Conservation (phyloP, 2,113 vertebrate genomes). For the Toxotes chatareus region DNA sequence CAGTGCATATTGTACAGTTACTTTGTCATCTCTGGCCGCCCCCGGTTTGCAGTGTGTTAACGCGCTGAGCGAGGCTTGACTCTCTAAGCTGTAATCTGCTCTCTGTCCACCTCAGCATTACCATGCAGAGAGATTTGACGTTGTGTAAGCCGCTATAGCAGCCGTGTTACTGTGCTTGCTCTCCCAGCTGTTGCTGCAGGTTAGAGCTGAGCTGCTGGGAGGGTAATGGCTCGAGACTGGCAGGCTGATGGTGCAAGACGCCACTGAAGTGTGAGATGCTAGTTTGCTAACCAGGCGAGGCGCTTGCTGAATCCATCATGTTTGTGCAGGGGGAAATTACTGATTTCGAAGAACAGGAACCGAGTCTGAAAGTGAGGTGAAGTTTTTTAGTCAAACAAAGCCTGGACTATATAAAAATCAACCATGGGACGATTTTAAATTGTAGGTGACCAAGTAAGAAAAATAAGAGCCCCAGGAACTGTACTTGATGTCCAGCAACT, state of each 20-base stretch:
- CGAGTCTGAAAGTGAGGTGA: not conserved
- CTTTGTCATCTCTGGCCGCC: constrained; percentile 31
- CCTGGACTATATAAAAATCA: not conserved
- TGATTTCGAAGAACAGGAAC: not conserved
- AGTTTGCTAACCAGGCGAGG: not conserved
- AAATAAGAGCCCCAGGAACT: too few relatives aligned
- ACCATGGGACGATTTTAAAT: not conserved
- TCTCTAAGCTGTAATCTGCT: constrained; percentile 69
- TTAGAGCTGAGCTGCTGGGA: constrained; percentile 38
- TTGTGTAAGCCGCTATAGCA: constrained; percentile 64
- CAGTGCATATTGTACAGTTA: constrained; percentile 26
- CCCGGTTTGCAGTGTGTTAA: constrained; percentile 31
- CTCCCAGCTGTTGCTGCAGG: constrained; percentile 61
- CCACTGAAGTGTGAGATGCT: constrained; percentile 8
- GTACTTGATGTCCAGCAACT: not conserved
- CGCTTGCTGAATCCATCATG: not conserved
- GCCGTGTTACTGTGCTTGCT: constrained; percentile 6
- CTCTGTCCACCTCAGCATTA: constrained; percentile 47
- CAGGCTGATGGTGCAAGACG: constrained; percentile 35
- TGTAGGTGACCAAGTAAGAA: not conserved
- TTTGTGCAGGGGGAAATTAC: not conserved
- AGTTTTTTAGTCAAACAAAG: not conserved
- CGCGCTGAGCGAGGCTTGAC: constrained; percentile 13
- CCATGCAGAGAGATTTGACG: constrained; percentile 61
- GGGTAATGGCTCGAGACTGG: constrained; percentile 28